Conservation (phyloP, 1,140 invertebrate genomes). For the Globodera ellingtonae region DNA sequence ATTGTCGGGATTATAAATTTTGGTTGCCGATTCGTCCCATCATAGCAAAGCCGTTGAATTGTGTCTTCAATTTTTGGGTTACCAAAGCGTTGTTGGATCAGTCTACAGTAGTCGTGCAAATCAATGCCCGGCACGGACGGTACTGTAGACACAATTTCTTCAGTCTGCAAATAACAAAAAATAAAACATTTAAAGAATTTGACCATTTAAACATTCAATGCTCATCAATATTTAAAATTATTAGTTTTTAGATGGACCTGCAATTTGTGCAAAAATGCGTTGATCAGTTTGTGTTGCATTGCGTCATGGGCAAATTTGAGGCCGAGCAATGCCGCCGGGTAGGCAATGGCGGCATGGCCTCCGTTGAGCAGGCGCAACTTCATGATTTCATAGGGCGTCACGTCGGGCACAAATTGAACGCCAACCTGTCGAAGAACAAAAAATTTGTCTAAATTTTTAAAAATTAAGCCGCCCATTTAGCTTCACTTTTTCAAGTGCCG, state of each 20-base stretch:
- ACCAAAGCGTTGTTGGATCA: background rate
- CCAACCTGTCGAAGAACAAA: background rate
- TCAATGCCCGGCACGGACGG: background rate
- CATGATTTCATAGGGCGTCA: slow-evolving; percentile 5
- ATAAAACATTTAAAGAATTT: no score
- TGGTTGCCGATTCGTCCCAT: background rate
- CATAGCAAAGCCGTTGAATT: slow-evolving; percentile 1
- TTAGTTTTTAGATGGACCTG: background rate
- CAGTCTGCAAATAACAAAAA: background rate
- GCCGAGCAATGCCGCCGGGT: background rate
- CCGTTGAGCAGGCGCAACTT: slow-evolving; percentile 14
- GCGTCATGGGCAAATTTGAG: slow-evolving; percentile 3
- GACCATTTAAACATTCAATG: no score
- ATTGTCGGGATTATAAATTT: slow-evolving; percentile 7
- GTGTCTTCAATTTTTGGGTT: slow-evolving; percentile 4
- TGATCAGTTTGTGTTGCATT: background rate
- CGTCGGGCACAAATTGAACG: slow-evolving; percentile 10
- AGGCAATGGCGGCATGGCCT: background rate
- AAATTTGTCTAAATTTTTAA: no score
- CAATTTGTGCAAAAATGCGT: slow-evolving; percentile 4
- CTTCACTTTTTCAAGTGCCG: background rate
- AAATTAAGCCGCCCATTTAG: background rate
- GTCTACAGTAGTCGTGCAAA: background rate
- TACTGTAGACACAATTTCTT: background rate
- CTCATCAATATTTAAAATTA: background rate